Evolutionary conservation across 1,140 invertebrate species (phyloP), one percentile per base, ranked within the genome.

Genomic region (Asobara japonica): DNA sequence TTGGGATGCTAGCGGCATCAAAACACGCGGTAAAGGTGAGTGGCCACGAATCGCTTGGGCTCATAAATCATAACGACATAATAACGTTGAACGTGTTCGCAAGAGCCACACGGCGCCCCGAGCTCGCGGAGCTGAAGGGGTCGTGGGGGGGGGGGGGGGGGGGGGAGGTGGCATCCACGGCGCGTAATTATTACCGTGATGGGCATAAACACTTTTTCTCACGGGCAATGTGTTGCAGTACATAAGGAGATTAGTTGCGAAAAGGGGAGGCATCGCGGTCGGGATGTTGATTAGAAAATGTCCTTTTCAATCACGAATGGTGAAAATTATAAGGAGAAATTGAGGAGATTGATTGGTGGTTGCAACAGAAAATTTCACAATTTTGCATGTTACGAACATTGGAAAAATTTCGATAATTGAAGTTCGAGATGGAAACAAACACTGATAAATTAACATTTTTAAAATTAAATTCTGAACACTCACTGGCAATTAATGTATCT

Each of bases 11-110:
- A 18, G 31, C 27, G 29, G 60, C 29, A 62, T 62, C 60, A 31
- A 29, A n/a, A 16, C 60, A 62, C 27, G 6, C 2, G 7, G 51
- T 36, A 18, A 13, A 31, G n/a, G 25, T 62, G 16, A 62, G 27
- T 29, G 60, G 11, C 51, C 60, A 62, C 20, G 60, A 62, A 62
- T 62, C n/a, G 60, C n/a, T 16, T 31, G 27, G 25, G 60, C 29
- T 62, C 60, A 62, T 62, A 62, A 62, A 62, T 62, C 60, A 62
- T 62, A 62, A 62, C 60, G 60, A 62, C 60, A 62, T 62, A 62
- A 62, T 62, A 62, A 62, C 60, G 4, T 11, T 31, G 60, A 31
- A 30, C 60, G 29, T 62, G 60, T 62, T 62, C 60, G n/a, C 60
- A 30, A 62, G 27, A 62, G 29, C n/a, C 60, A 62, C 60, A 62